Base-by-base conservation (phyloP, 2,113 vertebrate species). In the Pteronura brasiliensis region DNA sequence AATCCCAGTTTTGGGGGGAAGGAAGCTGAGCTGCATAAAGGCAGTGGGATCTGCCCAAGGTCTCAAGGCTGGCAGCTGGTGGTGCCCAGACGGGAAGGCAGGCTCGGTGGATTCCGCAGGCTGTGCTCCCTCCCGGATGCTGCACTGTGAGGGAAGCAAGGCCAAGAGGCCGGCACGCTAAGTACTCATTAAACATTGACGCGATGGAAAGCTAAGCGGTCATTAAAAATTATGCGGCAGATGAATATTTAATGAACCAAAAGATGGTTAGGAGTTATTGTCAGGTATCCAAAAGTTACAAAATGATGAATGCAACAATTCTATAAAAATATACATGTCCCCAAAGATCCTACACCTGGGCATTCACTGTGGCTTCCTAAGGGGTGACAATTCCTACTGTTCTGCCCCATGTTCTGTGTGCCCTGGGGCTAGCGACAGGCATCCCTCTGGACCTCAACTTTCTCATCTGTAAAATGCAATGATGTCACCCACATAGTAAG, bases 201-300 rank as follows among this genome's bases (percentile, higher is more conserved):
- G 25, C 4, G 0, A 55, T 9, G 15, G 81, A 42, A 59, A 86
- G 84, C 59, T 14, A 29, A 69, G 27, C 18, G 18, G 57, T 42
- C 13, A 25, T 6, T 34, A 52, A 18, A 80, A 90, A 63, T 3
- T 65, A 82, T 0, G n/a, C 4, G 71, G 80, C 63, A 55, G 34
- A 36, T 86, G 71, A 95, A 36, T 89, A 86, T 52, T n/a, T n/a
- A 44, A 95, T 93, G 90, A 95, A 27, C 18, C 52, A 72, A 42
- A 84, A 55, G 65, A 77, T 3, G 31, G 11, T 2, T 63, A 36
- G 1, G 17, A 85, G n/a, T 57, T 67, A 74, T 1, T 27, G 23
- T 25, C 79, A 72, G 79, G 49, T 17, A 34, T 36, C 49, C 52
- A 31, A 39, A 88, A 80, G 47, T 55, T 8, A 59, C 21, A 42